Percentiles rank a stretch among this genome's conserved stretches.
Conservation (phyloP, 2,888 invertebrate genomes). For the Hypomecis punctinalis region DNA sequence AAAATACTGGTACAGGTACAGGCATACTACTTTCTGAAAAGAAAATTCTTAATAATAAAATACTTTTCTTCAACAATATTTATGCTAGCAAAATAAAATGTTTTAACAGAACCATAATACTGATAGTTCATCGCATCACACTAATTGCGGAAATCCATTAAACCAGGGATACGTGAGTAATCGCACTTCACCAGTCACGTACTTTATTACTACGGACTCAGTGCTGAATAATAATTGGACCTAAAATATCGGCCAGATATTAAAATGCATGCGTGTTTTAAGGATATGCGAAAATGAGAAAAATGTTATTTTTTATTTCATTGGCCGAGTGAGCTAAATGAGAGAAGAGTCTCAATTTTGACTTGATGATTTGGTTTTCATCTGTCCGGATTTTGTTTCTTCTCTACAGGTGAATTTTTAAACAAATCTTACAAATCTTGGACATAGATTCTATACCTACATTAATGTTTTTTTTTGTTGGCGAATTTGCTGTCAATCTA, state of each 20-base stretch:
- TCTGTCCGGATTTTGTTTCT: no score
- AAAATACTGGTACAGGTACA: no score
- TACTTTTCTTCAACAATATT: background rate
- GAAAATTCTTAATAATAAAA: background rate
- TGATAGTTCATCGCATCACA: slow-evolving; percentile 4
- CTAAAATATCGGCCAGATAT: background rate
- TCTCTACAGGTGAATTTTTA: no score
- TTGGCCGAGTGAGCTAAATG: no score
- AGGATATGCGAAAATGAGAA: no score
- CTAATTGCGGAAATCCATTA: slow-evolving; percentile 26
- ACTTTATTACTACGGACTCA: slow-evolving; percentile 8
- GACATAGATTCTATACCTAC: no score
- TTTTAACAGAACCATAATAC: background rate
- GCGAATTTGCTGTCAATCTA: no score
- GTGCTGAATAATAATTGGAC: slow-evolving; percentile 1
- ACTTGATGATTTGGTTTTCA: no score
- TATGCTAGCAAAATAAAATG: background rate
- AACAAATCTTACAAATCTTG: no score
- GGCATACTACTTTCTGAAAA: background rate
- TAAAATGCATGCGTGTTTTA: background rate
- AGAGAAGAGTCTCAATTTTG: no score
- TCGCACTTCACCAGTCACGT: slow-evolving; percentile 4
- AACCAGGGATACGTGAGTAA: slow-evolving; percentile 16
- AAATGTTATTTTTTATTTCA: no score
- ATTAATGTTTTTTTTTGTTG: no score